Percentiles rank a stretch among this genome's conserved stretches.
Conservation (phyloP, 2,797 vertebrate genomes). For the Acrocephalus scirpaceus region DNA sequence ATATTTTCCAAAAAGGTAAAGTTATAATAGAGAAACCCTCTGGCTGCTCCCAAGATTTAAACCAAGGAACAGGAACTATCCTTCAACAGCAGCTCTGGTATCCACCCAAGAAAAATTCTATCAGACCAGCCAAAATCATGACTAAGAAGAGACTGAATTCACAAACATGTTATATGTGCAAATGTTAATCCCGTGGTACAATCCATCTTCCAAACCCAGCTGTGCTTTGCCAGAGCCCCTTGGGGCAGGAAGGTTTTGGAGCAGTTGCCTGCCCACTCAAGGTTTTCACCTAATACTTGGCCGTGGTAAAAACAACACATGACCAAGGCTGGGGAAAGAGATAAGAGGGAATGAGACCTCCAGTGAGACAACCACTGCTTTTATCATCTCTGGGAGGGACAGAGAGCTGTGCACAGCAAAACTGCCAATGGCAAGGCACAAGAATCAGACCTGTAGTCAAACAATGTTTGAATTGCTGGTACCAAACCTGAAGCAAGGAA, state of each 20-base stretch:
- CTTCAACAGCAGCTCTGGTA: constrained; percentile 70
- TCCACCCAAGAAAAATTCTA: constrained; percentile 63
- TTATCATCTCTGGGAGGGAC: background rate
- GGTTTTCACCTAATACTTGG: background rate
- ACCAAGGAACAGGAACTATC: constrained; percentile 6
- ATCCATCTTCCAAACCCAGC: background rate
- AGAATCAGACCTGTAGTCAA: background rate
- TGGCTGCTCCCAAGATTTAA: background rate
- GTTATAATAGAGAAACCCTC: background rate
- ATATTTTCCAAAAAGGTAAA: background rate
- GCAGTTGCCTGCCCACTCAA: background rate
- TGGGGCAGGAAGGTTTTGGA: background rate
- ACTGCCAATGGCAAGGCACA: background rate
- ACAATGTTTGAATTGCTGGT: rapidly evolving
- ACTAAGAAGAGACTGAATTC: constrained; percentile 66
- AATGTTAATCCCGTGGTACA: constrained; percentile 49
- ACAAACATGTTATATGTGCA: constrained; percentile 65
- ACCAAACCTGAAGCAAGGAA: background rate
- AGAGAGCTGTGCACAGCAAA: background rate
- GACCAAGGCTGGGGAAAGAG: background rate
- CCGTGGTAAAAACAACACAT: rapidly evolving
- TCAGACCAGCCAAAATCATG: constrained; percentile 68
- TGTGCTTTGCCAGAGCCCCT: background rate
- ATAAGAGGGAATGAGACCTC: background rate
- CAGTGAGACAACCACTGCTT: background rate